A percentile compares a stretch with the other conserved stretches of the same genome.
phyloP scores from a whole-genome alignment of 2,797 vertebrate species.

The Ptychadena robeensis region DNA sequence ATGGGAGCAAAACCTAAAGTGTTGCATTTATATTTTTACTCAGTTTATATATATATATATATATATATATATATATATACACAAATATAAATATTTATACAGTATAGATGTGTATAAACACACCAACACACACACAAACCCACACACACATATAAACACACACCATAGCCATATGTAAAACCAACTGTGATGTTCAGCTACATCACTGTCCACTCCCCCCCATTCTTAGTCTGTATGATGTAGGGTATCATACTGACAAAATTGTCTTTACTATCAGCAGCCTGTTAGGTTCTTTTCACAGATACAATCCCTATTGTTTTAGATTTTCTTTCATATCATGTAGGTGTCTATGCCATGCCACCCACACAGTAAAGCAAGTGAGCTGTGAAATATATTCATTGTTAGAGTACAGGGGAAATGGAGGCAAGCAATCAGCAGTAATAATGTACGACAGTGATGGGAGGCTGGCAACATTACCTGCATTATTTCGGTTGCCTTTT shows the following conservation, averaged over 20 bases:
- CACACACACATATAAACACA: background rate
- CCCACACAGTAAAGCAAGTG: conserved; percentile 87
- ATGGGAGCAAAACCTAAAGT: too few species aligned
- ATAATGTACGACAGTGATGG: conserved; percentile 86
- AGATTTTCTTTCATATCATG: conserved; percentile 84
- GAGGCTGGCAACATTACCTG: conserved; percentile 84
- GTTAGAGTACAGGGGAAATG: conserved; percentile 84
- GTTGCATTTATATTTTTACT: too few species aligned
- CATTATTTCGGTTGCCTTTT: conserved; percentile 87
- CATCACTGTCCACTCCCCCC: conserved; percentile 47
- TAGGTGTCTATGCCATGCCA: conserved; percentile 83
- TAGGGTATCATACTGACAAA: conserved; percentile 68
- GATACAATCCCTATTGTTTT: conserved; percentile 79
- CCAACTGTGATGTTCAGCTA: conserved; percentile 59
- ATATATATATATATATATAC: too few species aligned
- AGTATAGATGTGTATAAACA: background rate
- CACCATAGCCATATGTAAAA: background rate
- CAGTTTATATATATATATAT: too few species aligned
- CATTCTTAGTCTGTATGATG: conserved; percentile 11
- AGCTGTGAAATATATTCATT: conserved; percentile 94
- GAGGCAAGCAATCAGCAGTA: conserved; percentile 86
- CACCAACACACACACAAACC: background rate
- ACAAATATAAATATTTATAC: too few species aligned
- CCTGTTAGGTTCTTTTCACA: conserved; percentile 72
- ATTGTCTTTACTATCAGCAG: conserved; percentile 71